Conservation (phyloP, 2,888 invertebrate genomes). For the Drosophila flavopinicola region DNA sequence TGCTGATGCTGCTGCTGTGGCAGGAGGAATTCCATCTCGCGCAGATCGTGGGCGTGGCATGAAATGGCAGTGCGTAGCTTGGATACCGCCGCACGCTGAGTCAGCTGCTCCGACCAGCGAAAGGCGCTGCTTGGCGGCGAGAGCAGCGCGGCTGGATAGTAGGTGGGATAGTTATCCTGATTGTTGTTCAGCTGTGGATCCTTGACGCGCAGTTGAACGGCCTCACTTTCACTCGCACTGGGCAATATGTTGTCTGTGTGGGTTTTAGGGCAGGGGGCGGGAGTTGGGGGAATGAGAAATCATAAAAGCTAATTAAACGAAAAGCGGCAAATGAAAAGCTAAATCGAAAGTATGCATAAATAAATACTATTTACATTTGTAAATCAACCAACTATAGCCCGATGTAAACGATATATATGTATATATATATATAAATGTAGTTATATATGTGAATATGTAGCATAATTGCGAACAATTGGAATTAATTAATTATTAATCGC, state of each 20-base stretch:
- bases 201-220: slow-evolving; percentile 64
- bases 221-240: slow-evolving; percentile 40
- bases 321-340: slow-evolving; percentile 27
- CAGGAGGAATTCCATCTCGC: slow-evolving; percentile 84
- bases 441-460: slow-evolving; percentile 14
- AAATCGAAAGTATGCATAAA: slow-evolving; percentile 24
- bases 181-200: slow-evolving; percentile 37
- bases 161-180: slow-evolving; percentile 63
- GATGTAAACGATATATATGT: slow-evolving; percentile 7
- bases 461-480: slow-evolving; percentile 40
- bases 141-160: slow-evolving; percentile 46
- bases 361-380: slow-evolving; percentile 37
- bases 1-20: slow-evolving; percentile 48
- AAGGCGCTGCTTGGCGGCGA: slow-evolving; percentile 45
- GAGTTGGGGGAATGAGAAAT: slow-evolving; percentile 24
- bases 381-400: slow-evolving; percentile 31
- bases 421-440: slow-evolving; percentile 5
- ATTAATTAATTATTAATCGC: slow-evolving; percentile 67
- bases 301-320: slow-evolving; percentile 47
- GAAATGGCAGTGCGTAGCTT: slow-evolving; percentile 79
- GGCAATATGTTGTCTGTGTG: slow-evolving; percentile 65
- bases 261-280: background rate
- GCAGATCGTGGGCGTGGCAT: slow-evolving; percentile 73
- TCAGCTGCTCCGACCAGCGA: slow-evolving; percentile 80
- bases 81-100: slow-evolving; percentile 78